Evolutionary conservation across 2,888 invertebrate genomes (phyloP), one percentile per base, ranked within the genome.

Genomic region (Meghimatium bilineatum): DNA sequence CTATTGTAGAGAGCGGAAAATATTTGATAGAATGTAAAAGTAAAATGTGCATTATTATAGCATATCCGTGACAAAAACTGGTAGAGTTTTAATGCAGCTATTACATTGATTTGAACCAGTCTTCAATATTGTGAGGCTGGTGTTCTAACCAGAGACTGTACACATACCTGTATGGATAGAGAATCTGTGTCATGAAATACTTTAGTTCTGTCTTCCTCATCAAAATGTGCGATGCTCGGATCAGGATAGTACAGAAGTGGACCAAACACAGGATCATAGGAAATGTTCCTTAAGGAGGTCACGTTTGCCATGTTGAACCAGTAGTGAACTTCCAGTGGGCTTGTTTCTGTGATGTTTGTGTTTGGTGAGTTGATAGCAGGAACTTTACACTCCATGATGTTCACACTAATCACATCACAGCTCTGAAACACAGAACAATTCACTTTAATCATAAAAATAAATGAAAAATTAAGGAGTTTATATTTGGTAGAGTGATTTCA

Each of bases 261-360:
- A 86, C 96, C 96, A 83, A 91, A 90, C 20, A 83, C 79, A 0
- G 87, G 84, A 26, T 86, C 80, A 23, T 85, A 85, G 85, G 97
- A 96, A 90, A 97, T 97, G 94, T 97, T 96, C 88, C 96, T 95
- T 88, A 98, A 97, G 17, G 96, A 95, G 91, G 96, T 96, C 1
- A 99, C 99, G n/a, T 74, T 49, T 91, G 99, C 99, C 97, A 99
- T 98, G 49, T 97, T 95, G 94, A 99, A 99, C 32, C 98, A 98
- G 86, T 99, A 99, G 93, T 98, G 91, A 36, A 91, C 89, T 82
- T 91, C 90, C 60, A 88, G 87, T 0, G 92, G 92, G 77, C 88
- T 91, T 32, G 90, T 97, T 82, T 98, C 95, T 89, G 96, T 95
- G 87, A 97, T 94, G 20, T 97, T 97, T 90, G 96, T 87, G 49